Percentiles rank a stretch among this genome's conserved stretches.
Conservation (phyloP, 2,797 vertebrate genomes). For the Anguilla obscura region DNA sequence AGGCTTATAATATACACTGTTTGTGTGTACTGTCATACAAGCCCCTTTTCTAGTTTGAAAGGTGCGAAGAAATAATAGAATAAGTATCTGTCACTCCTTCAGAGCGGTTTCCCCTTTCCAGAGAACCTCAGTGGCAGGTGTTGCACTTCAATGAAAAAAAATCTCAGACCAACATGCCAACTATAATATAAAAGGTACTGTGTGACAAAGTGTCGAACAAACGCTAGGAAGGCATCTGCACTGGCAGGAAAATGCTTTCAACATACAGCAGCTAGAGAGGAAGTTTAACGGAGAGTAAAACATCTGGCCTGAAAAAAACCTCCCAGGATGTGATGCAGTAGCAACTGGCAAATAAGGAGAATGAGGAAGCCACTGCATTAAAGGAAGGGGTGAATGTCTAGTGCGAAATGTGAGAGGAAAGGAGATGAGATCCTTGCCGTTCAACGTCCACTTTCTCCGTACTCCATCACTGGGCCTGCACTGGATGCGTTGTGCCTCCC, state of each 20-base stretch:
- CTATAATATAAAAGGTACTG: slow-evolving; percentile 8
- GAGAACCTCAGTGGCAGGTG: neutral
- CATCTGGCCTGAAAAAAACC: neutral
- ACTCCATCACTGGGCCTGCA: neutral
- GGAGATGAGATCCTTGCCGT: neutral
- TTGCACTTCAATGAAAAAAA: neutral
- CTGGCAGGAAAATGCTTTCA: neutral
- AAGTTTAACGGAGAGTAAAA: neutral
- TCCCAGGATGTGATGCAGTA: neutral
- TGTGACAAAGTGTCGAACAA: slow-evolving; percentile 3
- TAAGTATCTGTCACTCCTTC: neutral
- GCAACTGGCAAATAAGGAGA: neutral
- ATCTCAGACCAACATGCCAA: neutral
- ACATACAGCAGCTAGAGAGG: neutral
- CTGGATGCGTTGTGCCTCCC: neutral
- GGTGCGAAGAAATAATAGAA: neutral
- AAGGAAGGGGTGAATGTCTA: neutral
- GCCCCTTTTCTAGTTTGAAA: neutral
- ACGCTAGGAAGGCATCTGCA: neutral
- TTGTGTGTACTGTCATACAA: neutral
- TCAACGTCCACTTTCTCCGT: neutral
- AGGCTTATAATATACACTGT: no score
- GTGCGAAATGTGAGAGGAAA: neutral
- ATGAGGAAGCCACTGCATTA: neutral
- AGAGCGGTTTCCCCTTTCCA: neutral